phyloP scores from a whole-genome alignment of 2,888 invertebrate species.

The Eucera pruinosa region DNA sequence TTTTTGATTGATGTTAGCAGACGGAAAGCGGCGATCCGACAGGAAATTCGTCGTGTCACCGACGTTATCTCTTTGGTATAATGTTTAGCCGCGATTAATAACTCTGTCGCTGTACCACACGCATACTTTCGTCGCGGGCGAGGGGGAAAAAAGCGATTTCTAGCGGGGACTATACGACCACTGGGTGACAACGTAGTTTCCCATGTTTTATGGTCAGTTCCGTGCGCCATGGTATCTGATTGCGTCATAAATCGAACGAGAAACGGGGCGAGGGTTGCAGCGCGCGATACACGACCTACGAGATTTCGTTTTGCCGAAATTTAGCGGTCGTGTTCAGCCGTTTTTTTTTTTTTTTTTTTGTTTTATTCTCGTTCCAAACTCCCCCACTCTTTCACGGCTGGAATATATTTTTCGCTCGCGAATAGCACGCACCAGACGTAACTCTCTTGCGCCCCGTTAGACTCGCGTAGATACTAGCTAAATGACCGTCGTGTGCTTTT shows the following conservation, averaged over 20 bases:
- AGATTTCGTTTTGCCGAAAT: conserved; percentile 74
- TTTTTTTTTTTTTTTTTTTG: conserved; percentile 23
- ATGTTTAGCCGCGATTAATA: conserved; percentile 62
- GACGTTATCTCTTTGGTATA: conserved; percentile 33
- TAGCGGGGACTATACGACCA: conserved; percentile 70
- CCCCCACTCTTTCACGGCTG: neutral
- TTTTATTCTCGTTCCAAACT: neutral
- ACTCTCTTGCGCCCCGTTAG: conserved; percentile 39
- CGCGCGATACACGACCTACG: conserved; percentile 73
- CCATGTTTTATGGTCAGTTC: conserved; percentile 81
- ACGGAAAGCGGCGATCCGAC: neutral
- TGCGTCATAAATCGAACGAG: conserved; percentile 81
- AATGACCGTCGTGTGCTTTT: neutral
- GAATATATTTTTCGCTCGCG: conserved; percentile 36
- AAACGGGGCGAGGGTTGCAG: conserved; percentile 68
- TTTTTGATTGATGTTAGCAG: neutral
- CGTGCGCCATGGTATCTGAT: conserved; percentile 81
- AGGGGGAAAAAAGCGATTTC: conserved; percentile 61
- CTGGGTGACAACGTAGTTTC: conserved; percentile 80
- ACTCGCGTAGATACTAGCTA: conserved; percentile 9
- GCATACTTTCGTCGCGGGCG: conserved; percentile 26
- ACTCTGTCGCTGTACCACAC: conserved; percentile 40
- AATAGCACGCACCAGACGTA: conserved; percentile 25
- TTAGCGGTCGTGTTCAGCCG: conserved; percentile 67
- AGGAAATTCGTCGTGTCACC: conserved; percentile 42